These are phyloP conservation scores for Caenorhabditis angaria DNA, from an alignment of 2,888 invertebrate genomes.

Conservation along the genomic window DNA sequence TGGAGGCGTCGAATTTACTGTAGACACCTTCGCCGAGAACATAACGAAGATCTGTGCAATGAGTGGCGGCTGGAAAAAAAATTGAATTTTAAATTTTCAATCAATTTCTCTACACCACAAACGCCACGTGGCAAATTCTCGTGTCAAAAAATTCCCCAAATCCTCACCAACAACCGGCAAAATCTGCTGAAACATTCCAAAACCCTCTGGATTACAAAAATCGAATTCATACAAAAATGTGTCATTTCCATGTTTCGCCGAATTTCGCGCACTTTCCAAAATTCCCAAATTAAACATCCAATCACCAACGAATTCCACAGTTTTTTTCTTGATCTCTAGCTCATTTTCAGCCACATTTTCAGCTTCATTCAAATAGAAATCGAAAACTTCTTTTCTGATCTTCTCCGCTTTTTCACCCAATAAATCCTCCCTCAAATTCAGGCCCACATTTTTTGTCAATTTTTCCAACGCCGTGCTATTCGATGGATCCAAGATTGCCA, in stretches of 20 bases:
- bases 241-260: constrained; percentile 40
- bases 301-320: constrained; percentile 36
- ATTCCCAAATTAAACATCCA: constrained; percentile 37
- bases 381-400: constrained; percentile 15
- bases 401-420: constrained; percentile 21
- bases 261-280: constrained; percentile 30
- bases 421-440: constrained; percentile 5
- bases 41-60: constrained; percentile 57
- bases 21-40: constrained; percentile 56
- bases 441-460: not conserved
- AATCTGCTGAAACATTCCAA: constrained; percentile 44
- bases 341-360: constrained; percentile 23
- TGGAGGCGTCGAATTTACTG: constrained; percentile 50
- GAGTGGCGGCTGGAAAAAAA: constrained; percentile 40
- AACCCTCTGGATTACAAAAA: constrained; percentile 42
- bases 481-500: constrained; percentile 10
- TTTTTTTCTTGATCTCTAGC: constrained; percentile 15
- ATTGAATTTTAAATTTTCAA: not conserved
- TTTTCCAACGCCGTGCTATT: not conserved
- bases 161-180: constrained; percentile 46
- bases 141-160: too few species aligned
- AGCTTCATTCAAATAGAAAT: constrained; percentile 13
- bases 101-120: too few species aligned
- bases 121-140: not conserved
- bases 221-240: constrained; percentile 52